Conservation (phyloP, 2,888 invertebrate genomes). For the Archaeoteleia sp. region DNA sequence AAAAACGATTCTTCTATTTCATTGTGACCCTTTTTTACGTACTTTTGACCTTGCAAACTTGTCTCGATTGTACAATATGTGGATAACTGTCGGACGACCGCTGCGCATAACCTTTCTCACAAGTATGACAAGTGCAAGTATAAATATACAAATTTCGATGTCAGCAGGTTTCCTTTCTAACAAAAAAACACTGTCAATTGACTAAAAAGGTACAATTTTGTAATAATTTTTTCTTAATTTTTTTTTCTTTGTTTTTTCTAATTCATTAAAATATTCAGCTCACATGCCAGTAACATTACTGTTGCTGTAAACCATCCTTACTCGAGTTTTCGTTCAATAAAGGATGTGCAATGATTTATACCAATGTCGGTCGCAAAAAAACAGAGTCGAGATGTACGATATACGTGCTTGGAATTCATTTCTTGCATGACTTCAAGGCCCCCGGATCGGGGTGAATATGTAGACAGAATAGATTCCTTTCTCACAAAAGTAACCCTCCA, state of each 20-base stretch:
- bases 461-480: slow-evolving; percentile 46
- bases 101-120: no score
- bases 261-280: slow-evolving; percentile 34
- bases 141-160: no score
- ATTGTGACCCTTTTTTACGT: no score
- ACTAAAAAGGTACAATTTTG: no score
- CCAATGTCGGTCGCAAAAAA: slow-evolving; percentile 62
- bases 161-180: no score
- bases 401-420: slow-evolving; percentile 49
- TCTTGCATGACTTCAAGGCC: slow-evolving; percentile 36
- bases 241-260: no score
- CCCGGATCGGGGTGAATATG: slow-evolving; percentile 35
- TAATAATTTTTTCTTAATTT: no score
- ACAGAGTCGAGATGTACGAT: slow-evolving; percentile 47
- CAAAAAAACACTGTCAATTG: no score
- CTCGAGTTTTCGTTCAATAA: slow-evolving; percentile 65
- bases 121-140: no score
- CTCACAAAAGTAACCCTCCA: slow-evolving; percentile 50
- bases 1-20: slow-evolving; percentile 3
- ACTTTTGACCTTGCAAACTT: slow-evolving; percentile 7
- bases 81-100: slow-evolving; percentile 13
- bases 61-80: slow-evolving; percentile 17
- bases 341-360: slow-evolving; percentile 68
- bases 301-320: slow-evolving; percentile 62
- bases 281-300: slow-evolving; percentile 44